These are phyloP conservation scores for Motacilla tschutschensis DNA, from an alignment of 2,113 vertebrate species.

Conservation along the genomic window DNA sequence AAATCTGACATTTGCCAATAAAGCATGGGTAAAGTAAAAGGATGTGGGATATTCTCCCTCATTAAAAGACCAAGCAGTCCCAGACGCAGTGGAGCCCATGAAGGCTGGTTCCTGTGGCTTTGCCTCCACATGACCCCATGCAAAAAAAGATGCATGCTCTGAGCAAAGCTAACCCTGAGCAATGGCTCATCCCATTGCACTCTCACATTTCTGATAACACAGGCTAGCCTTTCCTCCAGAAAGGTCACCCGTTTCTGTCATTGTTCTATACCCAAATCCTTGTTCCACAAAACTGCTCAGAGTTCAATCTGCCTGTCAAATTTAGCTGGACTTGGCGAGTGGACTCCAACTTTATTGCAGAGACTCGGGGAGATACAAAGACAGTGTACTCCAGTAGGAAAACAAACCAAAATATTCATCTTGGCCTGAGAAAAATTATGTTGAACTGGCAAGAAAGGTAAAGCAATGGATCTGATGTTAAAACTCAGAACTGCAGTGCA, in stretches of 20 bases:
- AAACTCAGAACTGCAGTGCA: background rate
- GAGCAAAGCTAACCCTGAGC: background rate
- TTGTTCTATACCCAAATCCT: background rate
- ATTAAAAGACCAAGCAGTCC: background rate
- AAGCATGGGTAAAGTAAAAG: background rate
- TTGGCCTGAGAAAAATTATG: background rate
- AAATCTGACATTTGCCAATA: background rate
- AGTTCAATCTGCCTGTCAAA: background rate
- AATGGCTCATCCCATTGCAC: rapidly evolving
- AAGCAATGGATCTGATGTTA: background rate
- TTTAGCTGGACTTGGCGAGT: background rate
- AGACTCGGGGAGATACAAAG: background rate
- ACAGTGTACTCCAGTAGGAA: background rate
- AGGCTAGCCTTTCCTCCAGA: background rate
- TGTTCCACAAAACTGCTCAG: background rate
- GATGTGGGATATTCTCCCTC: background rate
- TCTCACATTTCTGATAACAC: background rate
- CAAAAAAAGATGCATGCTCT: rapidly evolving
- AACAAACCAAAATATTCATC: background rate
- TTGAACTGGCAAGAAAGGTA: background rate
- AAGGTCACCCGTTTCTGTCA: rapidly evolving
- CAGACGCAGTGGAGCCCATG: background rate
- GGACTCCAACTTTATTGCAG: background rate
- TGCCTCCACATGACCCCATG: background rate
- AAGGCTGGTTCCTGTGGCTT: background rate